Evolutionary conservation across 64 coral and sea anemone species (phyloP).

Genomic region (Actinia tenebrosa): DNA sequence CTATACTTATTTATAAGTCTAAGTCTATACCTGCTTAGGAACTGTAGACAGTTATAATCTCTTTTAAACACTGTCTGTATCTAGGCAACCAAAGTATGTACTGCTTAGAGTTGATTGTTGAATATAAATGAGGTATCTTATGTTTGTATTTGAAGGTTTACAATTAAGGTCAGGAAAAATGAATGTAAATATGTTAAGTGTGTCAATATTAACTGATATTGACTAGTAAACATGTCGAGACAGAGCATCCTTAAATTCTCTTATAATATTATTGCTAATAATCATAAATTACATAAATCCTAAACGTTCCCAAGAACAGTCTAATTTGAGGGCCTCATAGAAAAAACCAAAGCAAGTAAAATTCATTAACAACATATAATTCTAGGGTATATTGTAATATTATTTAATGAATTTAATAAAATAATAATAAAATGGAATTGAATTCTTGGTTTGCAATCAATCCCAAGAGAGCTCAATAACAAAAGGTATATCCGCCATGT

Average conservation of each 20-base stretch:
- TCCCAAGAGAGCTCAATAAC: no score
- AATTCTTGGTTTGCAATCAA: no score
- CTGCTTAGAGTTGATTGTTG: neutral
- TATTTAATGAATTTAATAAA: neutral
- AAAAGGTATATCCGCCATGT: no score
- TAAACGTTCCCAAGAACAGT: neutral
- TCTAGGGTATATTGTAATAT: neutral
- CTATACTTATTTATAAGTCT: neutral
- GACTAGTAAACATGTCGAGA: neutral
- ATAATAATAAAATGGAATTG: no score
- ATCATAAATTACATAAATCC: no score
- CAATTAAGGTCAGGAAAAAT: neutral
- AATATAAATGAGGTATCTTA: neutral
- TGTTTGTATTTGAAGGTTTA: neutral
- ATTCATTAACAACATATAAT: no score
- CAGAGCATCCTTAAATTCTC: neutral
- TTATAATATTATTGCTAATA: no score
- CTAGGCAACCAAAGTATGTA: constrained; percentile 12
- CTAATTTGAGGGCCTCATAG: neutral
- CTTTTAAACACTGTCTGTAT: neutral
- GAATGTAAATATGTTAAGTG: neutral
- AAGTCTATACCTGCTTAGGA: neutral
- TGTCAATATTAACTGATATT: neutral
- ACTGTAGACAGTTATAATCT: constrained; percentile 10
- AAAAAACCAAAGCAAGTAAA: no score